These are phyloP conservation scores for Geotria australis DNA, from an alignment of 2,797 vertebrate genomes.

Conservation along the genomic window DNA sequence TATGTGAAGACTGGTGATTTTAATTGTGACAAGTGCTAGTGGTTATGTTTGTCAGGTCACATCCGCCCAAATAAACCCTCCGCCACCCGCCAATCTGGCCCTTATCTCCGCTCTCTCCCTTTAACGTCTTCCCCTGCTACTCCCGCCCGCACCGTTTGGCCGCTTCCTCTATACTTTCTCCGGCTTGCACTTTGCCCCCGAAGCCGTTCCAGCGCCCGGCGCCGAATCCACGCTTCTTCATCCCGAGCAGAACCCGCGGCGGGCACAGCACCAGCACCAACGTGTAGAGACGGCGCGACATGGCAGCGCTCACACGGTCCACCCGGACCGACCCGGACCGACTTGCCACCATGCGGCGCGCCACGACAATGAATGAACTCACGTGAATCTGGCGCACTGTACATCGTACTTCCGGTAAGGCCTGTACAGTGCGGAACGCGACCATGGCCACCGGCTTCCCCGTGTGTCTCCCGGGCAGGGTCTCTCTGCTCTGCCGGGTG, in stretches of 20 bases:
- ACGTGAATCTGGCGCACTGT: no score
- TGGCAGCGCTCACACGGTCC: conserved; percentile 6
- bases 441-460: no score
- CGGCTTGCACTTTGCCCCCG: conserved; percentile 50
- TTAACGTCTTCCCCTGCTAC: background rate
- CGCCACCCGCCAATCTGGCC: background rate
- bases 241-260: conserved; percentile 35
- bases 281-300: conserved; percentile 39
- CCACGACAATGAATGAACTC: background rate
- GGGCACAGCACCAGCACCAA: conserved; percentile 55
- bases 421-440: no score
- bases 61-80: no score
- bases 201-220: conserved; percentile 75
- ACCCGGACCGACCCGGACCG: background rate
- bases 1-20: no score
- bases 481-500: no score
- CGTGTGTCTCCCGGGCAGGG: no score
- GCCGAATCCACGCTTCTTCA: conserved; percentile 88
- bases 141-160: conserved; percentile 29
- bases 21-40: no score
- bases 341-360: background rate
- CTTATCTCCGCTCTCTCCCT: background rate
- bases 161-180: conserved; percentile 49
- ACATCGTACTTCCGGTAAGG: no score
- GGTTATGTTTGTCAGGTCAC: no score